A percentile compares a stretch with the other conserved stretches of the same genome.
Evolutionary conservation across 2,113 vertebrate genomes (phyloP).

Genomic region (Corythoichthys haematopterus): DNA sequence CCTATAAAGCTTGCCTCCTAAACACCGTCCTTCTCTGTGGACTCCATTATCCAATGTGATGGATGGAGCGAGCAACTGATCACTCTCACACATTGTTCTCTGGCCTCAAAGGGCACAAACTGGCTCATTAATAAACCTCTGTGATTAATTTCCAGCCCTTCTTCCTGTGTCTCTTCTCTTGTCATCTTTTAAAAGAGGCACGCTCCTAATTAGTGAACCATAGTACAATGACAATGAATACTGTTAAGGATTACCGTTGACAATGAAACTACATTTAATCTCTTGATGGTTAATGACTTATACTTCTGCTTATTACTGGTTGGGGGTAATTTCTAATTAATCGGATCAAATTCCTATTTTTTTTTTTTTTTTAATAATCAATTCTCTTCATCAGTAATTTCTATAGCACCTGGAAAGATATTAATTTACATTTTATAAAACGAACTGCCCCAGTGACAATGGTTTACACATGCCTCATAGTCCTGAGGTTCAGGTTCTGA

Average conservation of each 20-base stretch:
- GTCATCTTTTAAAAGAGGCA: constrained; percentile 43
- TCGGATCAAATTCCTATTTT: background rate
- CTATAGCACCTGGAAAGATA: background rate
- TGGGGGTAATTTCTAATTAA: background rate
- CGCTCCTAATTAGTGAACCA: constrained; percentile 59
- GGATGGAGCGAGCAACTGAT: constrained; percentile 43
- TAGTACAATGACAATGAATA: constrained; percentile 37
- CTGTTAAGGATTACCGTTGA: constrained; percentile 15
- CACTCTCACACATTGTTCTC: constrained; percentile 55
- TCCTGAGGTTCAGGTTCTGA: too few species aligned
- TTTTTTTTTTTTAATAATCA: background rate
- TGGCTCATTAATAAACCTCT: constrained; percentile 61
- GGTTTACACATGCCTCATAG: too few species aligned
- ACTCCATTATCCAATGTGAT: constrained; percentile 44
- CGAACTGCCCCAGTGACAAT: too few species aligned
- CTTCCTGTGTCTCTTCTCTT: constrained; percentile 45
- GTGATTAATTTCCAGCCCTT: constrained; percentile 59
- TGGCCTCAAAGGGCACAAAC: constrained; percentile 43
- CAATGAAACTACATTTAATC: constrained; percentile 27
- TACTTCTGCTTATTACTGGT: background rate
- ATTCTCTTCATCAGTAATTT: background rate
- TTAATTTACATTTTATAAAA: background rate
- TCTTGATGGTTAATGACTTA: background rate
- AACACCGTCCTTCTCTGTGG: constrained; percentile 34
- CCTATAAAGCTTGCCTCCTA: constrained; percentile 20